Evolutionary conservation across 2,113 vertebrate species (phyloP).

Genomic region (Dissostichus mawsoni): DNA sequence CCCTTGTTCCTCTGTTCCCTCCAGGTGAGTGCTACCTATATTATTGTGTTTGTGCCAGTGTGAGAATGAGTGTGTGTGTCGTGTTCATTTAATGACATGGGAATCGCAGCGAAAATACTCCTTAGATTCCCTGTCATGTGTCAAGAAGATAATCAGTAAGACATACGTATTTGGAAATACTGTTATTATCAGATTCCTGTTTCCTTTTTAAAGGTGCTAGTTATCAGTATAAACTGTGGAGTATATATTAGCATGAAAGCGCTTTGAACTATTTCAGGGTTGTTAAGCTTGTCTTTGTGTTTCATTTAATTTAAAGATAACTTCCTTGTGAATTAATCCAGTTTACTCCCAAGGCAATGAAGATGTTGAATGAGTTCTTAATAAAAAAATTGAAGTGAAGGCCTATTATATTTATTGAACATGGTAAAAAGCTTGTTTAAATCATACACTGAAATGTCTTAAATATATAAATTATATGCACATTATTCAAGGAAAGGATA

Average conservation of each 20-base stretch:
- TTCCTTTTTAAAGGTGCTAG: neutral
- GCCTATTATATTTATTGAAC: neutral
- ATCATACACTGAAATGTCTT: neutral
- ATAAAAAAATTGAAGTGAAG: neutral
- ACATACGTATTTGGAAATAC: neutral
- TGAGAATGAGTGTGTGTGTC: conserved; percentile 15
- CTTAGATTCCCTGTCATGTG: neutral
- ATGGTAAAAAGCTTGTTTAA: neutral
- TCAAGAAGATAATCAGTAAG: neutral
- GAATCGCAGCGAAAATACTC: neutral
- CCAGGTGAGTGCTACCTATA: conserved; percentile 73
- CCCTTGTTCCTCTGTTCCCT: conserved; percentile 75
- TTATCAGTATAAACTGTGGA: neutral
- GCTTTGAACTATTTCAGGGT: neutral
- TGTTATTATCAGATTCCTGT: neutral
- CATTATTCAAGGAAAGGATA: neutral
- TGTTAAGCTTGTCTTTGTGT: neutral
- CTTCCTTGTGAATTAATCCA: neutral
- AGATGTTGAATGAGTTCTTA: neutral
- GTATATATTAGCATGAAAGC: neutral
- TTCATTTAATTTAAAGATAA: neutral
- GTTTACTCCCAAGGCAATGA: neutral
- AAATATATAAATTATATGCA: neutral
- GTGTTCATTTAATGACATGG: conserved; percentile 10
- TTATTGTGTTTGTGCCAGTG: conserved; percentile 52